Evolutionary conservation across 2,888 invertebrate genomes (phyloP).

Genomic region (Tenodera sinensis): DNA sequence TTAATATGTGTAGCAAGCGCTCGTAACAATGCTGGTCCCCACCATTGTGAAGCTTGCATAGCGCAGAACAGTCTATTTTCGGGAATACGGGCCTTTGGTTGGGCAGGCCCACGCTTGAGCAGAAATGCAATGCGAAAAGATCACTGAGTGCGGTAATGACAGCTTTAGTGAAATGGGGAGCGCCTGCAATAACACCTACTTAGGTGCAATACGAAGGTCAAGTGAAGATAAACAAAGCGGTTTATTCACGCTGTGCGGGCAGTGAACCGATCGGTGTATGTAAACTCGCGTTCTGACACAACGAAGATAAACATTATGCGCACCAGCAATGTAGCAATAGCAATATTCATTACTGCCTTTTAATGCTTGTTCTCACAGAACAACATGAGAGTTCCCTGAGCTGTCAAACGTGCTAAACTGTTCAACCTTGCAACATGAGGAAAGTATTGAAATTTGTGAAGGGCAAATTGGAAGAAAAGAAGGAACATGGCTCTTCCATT

Average conservation of each 20-base stretch:
- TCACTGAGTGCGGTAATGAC: not conserved
- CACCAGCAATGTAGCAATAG: not conserved
- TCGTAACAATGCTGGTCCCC: not conserved
- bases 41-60: not conserved
- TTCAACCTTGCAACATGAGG: constrained; percentile 33
- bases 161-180: not conserved
- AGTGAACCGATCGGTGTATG: not conserved
- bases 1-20: not conserved
- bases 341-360: not conserved
- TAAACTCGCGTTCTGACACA: not conserved
- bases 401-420: not conserved
- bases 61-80: not conserved
- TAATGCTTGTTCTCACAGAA: not conserved
- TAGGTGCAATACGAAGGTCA: not conserved
- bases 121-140: not conserved
- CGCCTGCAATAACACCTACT: not conserved
- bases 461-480: constrained; percentile 38
- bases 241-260: not conserved
- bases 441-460: constrained; percentile 41
- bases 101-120: not conserved
- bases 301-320: not conserved
- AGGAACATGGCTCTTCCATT: constrained; percentile 28
- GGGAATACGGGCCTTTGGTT: not conserved
- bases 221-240: not conserved
- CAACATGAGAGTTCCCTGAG: too few species aligned